These are phyloP conservation scores for Girardinus metallicus DNA, from an alignment of 2,797 vertebrate species.

Conservation along the genomic window DNA sequence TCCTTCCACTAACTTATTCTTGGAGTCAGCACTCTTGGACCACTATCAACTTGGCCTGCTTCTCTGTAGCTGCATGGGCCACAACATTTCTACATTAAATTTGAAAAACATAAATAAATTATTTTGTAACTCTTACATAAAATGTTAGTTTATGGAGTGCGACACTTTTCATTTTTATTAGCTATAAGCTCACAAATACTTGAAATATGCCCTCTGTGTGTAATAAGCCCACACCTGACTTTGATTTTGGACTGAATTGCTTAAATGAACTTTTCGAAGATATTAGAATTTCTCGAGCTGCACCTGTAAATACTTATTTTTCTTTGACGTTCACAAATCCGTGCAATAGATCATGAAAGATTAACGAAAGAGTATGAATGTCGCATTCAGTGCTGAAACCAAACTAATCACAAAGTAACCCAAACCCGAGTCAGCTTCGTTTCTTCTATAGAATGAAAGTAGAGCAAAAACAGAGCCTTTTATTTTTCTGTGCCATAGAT, in stretches of 20 bases:
- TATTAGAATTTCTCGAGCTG: background rate
- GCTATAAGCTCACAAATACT: background rate
- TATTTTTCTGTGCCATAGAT: slow-evolving; percentile 64
- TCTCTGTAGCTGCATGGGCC: background rate
- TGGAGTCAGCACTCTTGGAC: background rate
- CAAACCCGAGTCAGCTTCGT: slow-evolving; percentile 33
- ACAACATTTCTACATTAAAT: background rate
- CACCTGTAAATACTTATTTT: background rate
- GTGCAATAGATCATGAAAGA: slow-evolving; percentile 64
- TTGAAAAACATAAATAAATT: too few species aligned
- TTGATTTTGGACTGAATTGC: background rate
- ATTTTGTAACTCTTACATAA: background rate
- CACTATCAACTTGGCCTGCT: background rate
- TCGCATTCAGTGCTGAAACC: slow-evolving; percentile 70
- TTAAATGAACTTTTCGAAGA: background rate
- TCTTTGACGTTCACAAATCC: slow-evolving; percentile 42
- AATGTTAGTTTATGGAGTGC: background rate
- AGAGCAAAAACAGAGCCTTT: slow-evolving; percentile 36
- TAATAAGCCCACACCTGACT: background rate
- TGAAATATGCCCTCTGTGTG: background rate
- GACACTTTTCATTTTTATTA: slow-evolving; percentile 1
- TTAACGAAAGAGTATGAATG: slow-evolving; percentile 59
- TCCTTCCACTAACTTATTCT: background rate
- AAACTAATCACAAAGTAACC: slow-evolving; percentile 64
- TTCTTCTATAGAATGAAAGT: slow-evolving; percentile 25